Base-by-base conservation (phyloP, 2,797 vertebrate genomes). In the Cirrhinus mrigala region DNA sequence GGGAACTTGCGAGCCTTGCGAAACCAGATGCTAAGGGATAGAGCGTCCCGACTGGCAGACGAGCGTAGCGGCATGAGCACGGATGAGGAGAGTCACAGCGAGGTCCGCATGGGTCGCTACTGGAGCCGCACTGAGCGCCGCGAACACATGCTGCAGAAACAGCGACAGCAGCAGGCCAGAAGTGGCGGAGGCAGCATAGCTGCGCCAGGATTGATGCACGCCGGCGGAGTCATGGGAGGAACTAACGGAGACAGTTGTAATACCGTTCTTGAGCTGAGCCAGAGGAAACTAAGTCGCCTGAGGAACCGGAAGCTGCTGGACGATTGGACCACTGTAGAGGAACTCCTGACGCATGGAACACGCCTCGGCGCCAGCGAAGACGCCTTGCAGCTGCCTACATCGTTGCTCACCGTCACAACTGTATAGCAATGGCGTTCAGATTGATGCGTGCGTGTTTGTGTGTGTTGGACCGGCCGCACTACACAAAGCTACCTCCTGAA, bases 261-360 rank as follows among this genome's bases (percentile, higher is more conserved):
- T 80, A 92, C 92, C 0, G 93, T 94, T 2, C 90, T 95, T 84
- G 95, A 96, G 91, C 89, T 95, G 83, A 96, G 95, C 91, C 95
- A 95, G 87, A 94, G 92, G 88, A 96, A 96, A 87, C 87, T 92
- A 60, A 96, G 94, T 86, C 94, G 95, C 1, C 83, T 95, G 89
- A 93, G 94, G 85, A 95, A 95, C 92, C 93, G 93, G 89, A 96
- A 95, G 92, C 84, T 95, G 87, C 88, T 95, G 84, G 96, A 96
- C 48, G 95, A 96, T 88, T 96, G 94, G 94, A 95, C 94, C 9
- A 95, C 95, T 5, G 94, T 95, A 50, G 95, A 96, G 91, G 95
- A 96, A 90, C 94, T 96, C 85, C 93, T 96, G 89, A 93, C 92
- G 86, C 95, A 96, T 0, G 90, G 95, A n/a, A 96, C 90, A 33